These are phyloP conservation scores for Bombus polaris DNA, from an alignment of 1,140 invertebrate genomes.

Conservation along the genomic window DNA sequence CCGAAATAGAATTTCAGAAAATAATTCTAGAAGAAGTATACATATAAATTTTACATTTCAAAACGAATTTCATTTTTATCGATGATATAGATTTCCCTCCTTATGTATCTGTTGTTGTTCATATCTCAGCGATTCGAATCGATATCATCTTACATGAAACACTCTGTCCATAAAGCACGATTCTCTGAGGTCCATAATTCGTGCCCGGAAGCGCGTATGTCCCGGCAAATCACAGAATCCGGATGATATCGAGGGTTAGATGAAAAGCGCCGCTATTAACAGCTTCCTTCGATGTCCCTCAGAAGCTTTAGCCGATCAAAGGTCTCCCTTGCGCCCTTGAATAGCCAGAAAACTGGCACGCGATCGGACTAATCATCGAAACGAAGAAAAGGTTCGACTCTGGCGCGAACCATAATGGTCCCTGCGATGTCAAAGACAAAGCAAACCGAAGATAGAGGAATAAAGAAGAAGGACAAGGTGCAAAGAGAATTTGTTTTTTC, in stretches of 20 bases:
- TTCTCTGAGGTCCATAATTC: slow-evolving; percentile 35
- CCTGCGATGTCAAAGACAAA: slow-evolving; percentile 20
- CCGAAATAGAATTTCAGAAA: background rate
- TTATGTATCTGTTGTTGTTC: background rate
- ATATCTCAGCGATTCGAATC: background rate
- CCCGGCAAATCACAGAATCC: slow-evolving; percentile 42
- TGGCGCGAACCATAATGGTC: slow-evolving; percentile 26
- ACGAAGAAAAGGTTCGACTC: slow-evolving; percentile 37
- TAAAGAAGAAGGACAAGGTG: background rate
- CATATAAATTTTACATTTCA: no score
- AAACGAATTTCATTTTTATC: background rate
- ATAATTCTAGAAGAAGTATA: background rate
- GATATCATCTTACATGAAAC: slow-evolving; percentile 2
- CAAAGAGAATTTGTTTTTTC: slow-evolving; percentile 56
- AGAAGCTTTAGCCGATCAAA: slow-evolving; percentile 46
- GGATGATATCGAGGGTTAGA: slow-evolving; percentile 41
- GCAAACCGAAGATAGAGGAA: background rate
- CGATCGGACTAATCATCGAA: slow-evolving; percentile 63
- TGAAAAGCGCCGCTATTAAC: slow-evolving; percentile 34
- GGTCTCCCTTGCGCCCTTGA: slow-evolving; percentile 13
- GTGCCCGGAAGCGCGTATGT: slow-evolving; percentile 31
- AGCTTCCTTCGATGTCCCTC: slow-evolving; percentile 52
- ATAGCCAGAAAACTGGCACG: slow-evolving; percentile 57
- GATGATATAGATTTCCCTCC: background rate
- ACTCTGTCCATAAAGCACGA: slow-evolving; percentile 6